A percentile compares a stretch with the other conserved stretches of the same genome.
Evolutionary conservation across 2,888 invertebrate genomes (phyloP).

Genomic region (Eudasyphora cyanicolor): DNA sequence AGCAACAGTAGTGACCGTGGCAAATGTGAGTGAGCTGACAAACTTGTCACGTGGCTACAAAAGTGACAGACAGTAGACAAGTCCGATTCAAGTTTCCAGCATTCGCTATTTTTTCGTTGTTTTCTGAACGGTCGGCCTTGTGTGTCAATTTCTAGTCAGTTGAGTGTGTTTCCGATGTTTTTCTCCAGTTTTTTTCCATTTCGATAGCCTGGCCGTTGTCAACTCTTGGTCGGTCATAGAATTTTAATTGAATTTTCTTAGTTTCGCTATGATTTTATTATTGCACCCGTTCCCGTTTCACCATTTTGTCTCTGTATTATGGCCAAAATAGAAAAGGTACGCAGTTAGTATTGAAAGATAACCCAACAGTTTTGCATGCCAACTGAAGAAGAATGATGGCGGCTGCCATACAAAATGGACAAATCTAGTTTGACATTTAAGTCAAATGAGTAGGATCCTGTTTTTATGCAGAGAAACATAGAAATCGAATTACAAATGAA

Average conservation of each 20-base stretch:
- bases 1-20: slow-evolving; percentile 29
- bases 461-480: background rate
- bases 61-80: slow-evolving; percentile 65
- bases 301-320: background rate
- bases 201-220: slow-evolving; percentile 28
- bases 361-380: slow-evolving; percentile 31
- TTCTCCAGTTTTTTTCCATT: slow-evolving; percentile 24
- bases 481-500: background rate
- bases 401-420: background rate
- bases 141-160: slow-evolving; percentile 35
- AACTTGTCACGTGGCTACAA: slow-evolving; percentile 64
- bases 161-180: slow-evolving; percentile 40
- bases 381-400: background rate
- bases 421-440: slow-evolving; percentile 56
- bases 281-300: background rate
- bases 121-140: background rate
- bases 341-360: slow-evolving; percentile 39
- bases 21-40: slow-evolving; percentile 58
- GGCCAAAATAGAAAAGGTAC: slow-evolving; percentile 20
- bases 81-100: slow-evolving; percentile 55
- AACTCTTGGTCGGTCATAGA: slow-evolving; percentile 57
- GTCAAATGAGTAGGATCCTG: slow-evolving; percentile 44
- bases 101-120: background rate
- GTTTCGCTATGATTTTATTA: slow-evolving; percentile 48
- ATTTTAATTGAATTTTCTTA: slow-evolving; percentile 64